These are phyloP conservation scores for Diogma glabrata DNA, from an alignment of 2,888 invertebrate genomes.

Conservation along the genomic window DNA sequence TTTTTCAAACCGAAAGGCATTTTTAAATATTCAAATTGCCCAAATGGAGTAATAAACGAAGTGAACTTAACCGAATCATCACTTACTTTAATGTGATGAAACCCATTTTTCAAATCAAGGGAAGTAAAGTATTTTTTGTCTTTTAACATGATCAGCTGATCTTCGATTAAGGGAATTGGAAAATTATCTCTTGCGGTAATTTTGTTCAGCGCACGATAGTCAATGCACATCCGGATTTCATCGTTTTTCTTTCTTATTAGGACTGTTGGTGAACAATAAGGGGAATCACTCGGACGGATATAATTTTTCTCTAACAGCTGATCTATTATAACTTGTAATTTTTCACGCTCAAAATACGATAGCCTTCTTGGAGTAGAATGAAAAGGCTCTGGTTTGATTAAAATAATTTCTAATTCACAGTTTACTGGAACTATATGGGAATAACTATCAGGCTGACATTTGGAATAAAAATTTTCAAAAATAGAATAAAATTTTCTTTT, in stretches of 20 bases:
- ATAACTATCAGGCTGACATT: too few species aligned
- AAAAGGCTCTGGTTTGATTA: too few species aligned
- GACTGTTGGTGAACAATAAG: conserved; percentile 16
- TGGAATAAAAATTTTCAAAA: too few species aligned
- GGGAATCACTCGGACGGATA: conserved; percentile 18
- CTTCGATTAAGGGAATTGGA: conserved; percentile 19
- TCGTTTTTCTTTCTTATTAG: too few species aligned
- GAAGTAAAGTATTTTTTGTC: conserved; percentile 18
- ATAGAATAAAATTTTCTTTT: too few species aligned
- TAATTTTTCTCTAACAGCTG: conserved; percentile 16
- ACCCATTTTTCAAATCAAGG: conserved; percentile 21
- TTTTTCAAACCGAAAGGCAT: conserved; percentile 23
- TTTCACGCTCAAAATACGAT: conserved; percentile 17
- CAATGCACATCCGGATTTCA: conserved; percentile 18
- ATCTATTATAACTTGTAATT: conserved; percentile 18
- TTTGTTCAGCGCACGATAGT: conserved; percentile 18
- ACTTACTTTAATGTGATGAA: conserved; percentile 18
- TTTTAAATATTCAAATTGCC: conserved; percentile 21
- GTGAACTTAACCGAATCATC: conserved; percentile 19
- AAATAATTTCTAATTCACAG: too few species aligned
- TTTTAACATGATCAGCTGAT: conserved; percentile 17
- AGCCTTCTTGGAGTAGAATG: conserved; percentile 16
- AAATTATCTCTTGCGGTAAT: conserved; percentile 16
- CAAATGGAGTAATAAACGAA: conserved; percentile 20
- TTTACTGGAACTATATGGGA: too few species aligned